Evolutionary conservation across 2,888 invertebrate species (phyloP).

Genomic region (Pachliopta kotzebuea): DNA sequence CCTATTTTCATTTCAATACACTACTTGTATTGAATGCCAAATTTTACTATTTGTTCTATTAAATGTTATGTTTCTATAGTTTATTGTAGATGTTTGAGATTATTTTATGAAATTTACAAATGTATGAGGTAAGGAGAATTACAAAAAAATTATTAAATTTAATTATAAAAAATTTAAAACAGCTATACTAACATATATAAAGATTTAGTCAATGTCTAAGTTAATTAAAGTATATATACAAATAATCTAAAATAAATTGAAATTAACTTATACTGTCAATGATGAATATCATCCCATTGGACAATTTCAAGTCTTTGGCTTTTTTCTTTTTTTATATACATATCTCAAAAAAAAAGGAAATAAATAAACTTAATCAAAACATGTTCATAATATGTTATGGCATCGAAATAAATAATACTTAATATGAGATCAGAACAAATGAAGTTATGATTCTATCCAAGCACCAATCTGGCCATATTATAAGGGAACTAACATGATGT

Average conservation of each 20-base stretch:
- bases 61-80: constrained; percentile 29
- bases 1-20: constrained; percentile 10
- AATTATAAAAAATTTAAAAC: not conserved
- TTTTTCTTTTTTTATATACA: constrained; percentile 66
- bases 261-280: constrained; percentile 43
- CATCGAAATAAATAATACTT: constrained; percentile 80
- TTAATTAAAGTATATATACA: constrained; percentile 46
- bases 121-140: not conserved
- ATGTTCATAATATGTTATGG: constrained; percentile 71
- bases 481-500: constrained; percentile 31
- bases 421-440: constrained; percentile 76
- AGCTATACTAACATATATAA: constrained; percentile 34
- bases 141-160: not conserved
- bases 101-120: not conserved
- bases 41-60: constrained; percentile 39
- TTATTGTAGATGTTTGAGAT: constrained; percentile 6
- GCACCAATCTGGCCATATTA: constrained; percentile 58
- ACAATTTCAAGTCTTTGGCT: constrained; percentile 70
- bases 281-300: constrained; percentile 59
- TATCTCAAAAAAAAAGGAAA: constrained; percentile 45
- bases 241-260: constrained; percentile 40
- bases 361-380: constrained; percentile 62
- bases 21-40: constrained; percentile 55
- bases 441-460: constrained; percentile 58
- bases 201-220: constrained; percentile 7